Evolutionary conservation across 2,113 vertebrate species (phyloP), one percentile per base, ranked within the genome.

Genomic region (Acinonyx jubatus): DNA sequence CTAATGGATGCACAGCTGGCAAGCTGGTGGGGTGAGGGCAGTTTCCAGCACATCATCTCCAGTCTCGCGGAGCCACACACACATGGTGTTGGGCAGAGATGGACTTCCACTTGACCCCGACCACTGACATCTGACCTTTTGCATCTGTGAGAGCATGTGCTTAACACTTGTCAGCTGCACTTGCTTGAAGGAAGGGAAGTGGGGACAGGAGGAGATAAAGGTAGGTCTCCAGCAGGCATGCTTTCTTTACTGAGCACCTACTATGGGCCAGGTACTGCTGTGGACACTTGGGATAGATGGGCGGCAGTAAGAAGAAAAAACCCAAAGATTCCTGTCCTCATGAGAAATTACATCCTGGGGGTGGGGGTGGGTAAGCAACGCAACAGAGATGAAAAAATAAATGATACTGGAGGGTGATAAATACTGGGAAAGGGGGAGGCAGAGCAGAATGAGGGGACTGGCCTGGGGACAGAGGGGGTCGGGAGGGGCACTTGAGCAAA

Each of bases 31-130:
- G 11, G 52, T 4, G 10, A 18, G 13, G 18, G 27, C 8, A 7
- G 76, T 33, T 65, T 29, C 9, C 36, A 5, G n/a, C 0, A 12
- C 15, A 4, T 38, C n/a, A 16, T 12, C 55, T 38, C 45, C 15
- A 10, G 78, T 89, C 31, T 16, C 0, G 14, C 18, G 52, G 29
- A 92, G 74, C 21, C 5, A 6, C 27, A 33, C 15, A 13, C 4
- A 45, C 45, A 0, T 1, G 18, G 48, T 23, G 1, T 0, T 1
- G 31, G 41, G 45, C 50, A 23, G n/a, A 71, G 73, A 89, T 0
- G 0, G 1, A 41, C 29, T 66, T 29, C 79, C 63, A 3, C 16
- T 14, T 36, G 52, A 57, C 61, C 48, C 13, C 73, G 91, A 92
- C 55, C 55, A 8, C 38, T 12, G 83, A 91, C 41, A 55, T 12